Conservation (phyloP, 2,888 invertebrate genomes). For the Tetranychus piercei region DNA sequence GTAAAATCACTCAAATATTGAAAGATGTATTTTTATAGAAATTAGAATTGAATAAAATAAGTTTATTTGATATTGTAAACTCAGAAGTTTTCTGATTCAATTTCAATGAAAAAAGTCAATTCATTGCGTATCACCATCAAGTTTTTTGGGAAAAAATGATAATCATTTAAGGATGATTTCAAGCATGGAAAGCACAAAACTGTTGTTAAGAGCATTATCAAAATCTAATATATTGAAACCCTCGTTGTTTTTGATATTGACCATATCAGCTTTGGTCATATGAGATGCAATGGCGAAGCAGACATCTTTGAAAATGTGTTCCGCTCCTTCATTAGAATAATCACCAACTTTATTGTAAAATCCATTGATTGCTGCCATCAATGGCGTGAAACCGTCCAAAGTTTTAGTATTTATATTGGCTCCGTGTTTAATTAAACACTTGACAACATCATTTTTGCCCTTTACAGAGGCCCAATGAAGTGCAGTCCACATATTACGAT, state of each 20-base stretch:
- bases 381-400: slow-evolving; percentile 4
- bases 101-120: too few relatives aligned
- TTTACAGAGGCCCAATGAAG: slow-evolving; percentile 9
- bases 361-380: slow-evolving; percentile 6
- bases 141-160: too few relatives aligned
- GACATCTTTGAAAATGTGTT: slow-evolving; percentile 5
- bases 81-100: too few relatives aligned
- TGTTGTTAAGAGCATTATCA: neutral
- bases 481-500: slow-evolving; percentile 5
- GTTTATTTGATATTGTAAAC: too few relatives aligned
- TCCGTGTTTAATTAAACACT: slow-evolving; percentile 2
- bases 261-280: slow-evolving; percentile 7
- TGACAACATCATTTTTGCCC: neutral
- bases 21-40: too few relatives aligned
- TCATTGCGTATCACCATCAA: too few relatives aligned
- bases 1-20: too few relatives aligned
- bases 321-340: neutral
- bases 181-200: slow-evolving; percentile 6
- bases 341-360: slow-evolving; percentile 6
- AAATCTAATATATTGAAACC: neutral
- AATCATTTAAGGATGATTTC: neutral
- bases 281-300: neutral
- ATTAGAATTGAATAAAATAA: too few relatives aligned
- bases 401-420: neutral
- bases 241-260: slow-evolving; percentile 5